These are phyloP conservation scores for Spea hammondii DNA, from an alignment of 2,797 vertebrate species.

Conservation along the genomic window DNA sequence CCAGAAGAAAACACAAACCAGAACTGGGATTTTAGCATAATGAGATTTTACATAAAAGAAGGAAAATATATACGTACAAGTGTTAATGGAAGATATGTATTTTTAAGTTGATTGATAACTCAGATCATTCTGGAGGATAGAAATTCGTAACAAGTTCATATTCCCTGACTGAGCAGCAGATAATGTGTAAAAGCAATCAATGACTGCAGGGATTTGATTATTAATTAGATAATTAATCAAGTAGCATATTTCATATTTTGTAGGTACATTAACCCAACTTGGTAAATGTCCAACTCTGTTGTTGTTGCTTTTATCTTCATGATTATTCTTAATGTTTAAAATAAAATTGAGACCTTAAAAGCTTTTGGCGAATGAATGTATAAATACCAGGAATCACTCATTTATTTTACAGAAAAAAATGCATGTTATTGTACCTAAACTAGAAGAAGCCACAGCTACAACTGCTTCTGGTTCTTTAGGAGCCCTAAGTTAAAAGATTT, in stretches of 20 bases:
- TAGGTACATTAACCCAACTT: slow-evolving; percentile 51
- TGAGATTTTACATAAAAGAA: slow-evolving; percentile 38
- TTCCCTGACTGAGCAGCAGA: slow-evolving; percentile 52
- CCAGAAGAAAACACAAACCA: slow-evolving; percentile 41
- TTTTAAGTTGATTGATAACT: slow-evolving; percentile 52
- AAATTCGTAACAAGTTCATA: slow-evolving; percentile 50
- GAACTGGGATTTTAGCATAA: slow-evolving; percentile 49
- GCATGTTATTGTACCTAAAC: too few species aligned
- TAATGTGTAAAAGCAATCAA: slow-evolving; percentile 53
- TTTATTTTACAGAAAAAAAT: too few species aligned
- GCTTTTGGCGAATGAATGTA: too few species aligned
- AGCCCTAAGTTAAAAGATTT: too few species aligned
- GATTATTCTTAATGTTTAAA: slow-evolving; percentile 28
- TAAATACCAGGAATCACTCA: too few species aligned
- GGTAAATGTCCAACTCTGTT: slow-evolving; percentile 37
- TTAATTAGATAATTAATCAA: slow-evolving; percentile 54
- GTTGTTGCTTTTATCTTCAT: slow-evolving; percentile 26
- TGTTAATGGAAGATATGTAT: slow-evolving; percentile 48
- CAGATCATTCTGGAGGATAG: slow-evolving; percentile 45
- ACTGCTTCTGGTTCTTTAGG: too few species aligned
- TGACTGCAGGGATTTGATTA: slow-evolving; percentile 52
- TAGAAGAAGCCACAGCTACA: too few species aligned
- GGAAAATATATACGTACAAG: slow-evolving; percentile 28
- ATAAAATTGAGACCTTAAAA: not conserved
- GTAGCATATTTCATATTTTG: slow-evolving; percentile 48